Evolutionary conservation across 2,888 invertebrate species (phyloP).

Genomic region (Mesoligia furuncula): DNA sequence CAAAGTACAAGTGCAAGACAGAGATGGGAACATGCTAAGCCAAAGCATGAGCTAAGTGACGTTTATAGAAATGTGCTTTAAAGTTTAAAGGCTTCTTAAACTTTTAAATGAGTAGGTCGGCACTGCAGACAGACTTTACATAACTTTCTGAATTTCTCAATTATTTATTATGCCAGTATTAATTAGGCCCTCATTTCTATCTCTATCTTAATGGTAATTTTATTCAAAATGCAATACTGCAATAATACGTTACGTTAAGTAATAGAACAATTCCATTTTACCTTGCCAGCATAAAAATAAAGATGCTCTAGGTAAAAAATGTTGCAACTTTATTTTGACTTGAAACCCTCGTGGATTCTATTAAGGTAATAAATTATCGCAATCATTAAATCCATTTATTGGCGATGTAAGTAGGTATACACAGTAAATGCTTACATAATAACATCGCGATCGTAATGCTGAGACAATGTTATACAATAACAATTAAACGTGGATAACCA

Average conservation of each 20-base stretch:
- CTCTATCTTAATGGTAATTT: conserved; percentile 19
- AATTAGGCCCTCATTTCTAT: conserved; percentile 7
- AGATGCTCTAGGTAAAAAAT: neutral
- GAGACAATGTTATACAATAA: conserved; percentile 59
- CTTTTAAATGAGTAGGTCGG: conserved; percentile 15
- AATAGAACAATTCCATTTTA: conserved; percentile 18
- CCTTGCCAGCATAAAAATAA: conserved; percentile 18
- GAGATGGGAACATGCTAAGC: neutral
- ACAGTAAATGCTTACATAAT: conserved; percentile 47
- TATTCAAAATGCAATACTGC: conserved; percentile 29
- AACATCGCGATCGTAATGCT: conserved; percentile 11
- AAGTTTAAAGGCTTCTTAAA: conserved; percentile 1
- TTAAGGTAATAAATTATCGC: conserved; percentile 36
- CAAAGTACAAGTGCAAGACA: too few species aligned
- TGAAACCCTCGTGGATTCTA: conserved; percentile 6
- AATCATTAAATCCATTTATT: conserved; percentile 33
- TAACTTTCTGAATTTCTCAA: conserved; percentile 22
- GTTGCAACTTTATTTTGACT: conserved; percentile 31
- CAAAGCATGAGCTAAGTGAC: neutral
- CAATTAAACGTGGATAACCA: conserved; percentile 56
- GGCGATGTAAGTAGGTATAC: conserved; percentile 12
- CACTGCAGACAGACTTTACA: conserved; percentile 23
- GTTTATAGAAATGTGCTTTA: neutral
- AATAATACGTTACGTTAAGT: conserved; percentile 11
- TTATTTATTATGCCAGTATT: conserved; percentile 7